Conservation (phyloP, 2,113 vertebrate genomes). For the Nesogale talazaci region DNA sequence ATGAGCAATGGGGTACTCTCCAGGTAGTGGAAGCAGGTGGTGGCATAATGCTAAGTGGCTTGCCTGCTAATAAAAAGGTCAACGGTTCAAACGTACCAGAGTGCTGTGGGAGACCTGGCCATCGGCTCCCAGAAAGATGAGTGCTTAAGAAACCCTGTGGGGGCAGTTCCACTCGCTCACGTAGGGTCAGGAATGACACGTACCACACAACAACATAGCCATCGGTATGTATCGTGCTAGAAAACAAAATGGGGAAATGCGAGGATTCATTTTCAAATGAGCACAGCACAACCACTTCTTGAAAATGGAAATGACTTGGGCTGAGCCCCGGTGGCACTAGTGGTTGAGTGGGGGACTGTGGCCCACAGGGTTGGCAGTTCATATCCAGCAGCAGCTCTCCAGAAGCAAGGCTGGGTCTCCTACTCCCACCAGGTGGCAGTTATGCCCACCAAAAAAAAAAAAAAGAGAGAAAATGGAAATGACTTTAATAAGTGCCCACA, state of each 20-base stretch:
- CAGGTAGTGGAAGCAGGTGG: background rate
- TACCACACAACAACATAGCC: background rate
- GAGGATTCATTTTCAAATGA: constrained; percentile 28
- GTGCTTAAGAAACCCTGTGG: background rate
- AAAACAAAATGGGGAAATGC: constrained; percentile 18
- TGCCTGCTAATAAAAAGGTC: background rate
- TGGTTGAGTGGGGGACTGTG: background rate
- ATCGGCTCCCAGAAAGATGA: background rate
- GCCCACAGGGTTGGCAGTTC: too few species aligned
- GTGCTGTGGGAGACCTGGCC: background rate
- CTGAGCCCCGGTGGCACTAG: too few species aligned
- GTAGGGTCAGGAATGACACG: background rate
- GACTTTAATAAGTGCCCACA: too few species aligned
- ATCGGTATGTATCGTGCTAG: background rate
- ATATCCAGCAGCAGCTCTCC: too few species aligned
- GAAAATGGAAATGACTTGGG: background rate
- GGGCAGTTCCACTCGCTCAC: background rate
- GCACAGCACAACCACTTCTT: background rate
- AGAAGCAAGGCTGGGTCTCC: too few species aligned
- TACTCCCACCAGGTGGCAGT: too few species aligned
- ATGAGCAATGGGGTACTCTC: background rate
- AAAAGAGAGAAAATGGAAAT: too few species aligned
- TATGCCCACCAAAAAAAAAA: too few species aligned
- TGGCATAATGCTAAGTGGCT: background rate
- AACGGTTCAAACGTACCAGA: background rate